Evolutionary conservation across 2,113 vertebrate species (phyloP).

Genomic region (Fregetta grallaria): DNA sequence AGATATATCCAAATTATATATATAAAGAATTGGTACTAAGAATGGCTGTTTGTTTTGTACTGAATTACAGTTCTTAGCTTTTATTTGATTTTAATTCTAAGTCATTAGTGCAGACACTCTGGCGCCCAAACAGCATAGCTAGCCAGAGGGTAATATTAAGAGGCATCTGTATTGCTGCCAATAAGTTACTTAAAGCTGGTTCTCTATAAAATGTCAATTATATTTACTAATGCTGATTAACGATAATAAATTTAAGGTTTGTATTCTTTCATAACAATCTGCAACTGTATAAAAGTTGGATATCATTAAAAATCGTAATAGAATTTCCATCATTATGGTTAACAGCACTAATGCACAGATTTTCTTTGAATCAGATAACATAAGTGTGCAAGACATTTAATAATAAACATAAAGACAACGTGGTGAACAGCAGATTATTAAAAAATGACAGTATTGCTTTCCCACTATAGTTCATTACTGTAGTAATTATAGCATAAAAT

Average conservation of each 20-base stretch:
- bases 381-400: background rate
- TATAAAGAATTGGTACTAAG: background rate
- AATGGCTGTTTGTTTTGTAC: conserved; percentile 14
- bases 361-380: background rate
- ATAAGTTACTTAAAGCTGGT: conserved; percentile 67
- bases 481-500: background rate
- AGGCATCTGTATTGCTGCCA: conserved; percentile 52
- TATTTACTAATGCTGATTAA: conserved; percentile 64
- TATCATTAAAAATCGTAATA: background rate
- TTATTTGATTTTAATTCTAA: conserved; percentile 71
- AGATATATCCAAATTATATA: background rate
- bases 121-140: conserved; percentile 20
- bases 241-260: conserved; percentile 40
- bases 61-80: conserved; percentile 33
- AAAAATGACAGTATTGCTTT: background rate
- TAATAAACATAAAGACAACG: background rate
- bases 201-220: conserved; percentile 64
- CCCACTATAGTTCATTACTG: background rate
- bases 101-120: conserved; percentile 50
- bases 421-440: background rate
- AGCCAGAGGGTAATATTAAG: conserved; percentile 55
- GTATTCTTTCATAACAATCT: background rate
- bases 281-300: background rate
- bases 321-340: background rate
- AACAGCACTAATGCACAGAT: background rate